Percentiles rank a stretch among this genome's conserved stretches.
Conservation (phyloP, 2,888 invertebrate species). For the Drosophila borborema region DNA sequence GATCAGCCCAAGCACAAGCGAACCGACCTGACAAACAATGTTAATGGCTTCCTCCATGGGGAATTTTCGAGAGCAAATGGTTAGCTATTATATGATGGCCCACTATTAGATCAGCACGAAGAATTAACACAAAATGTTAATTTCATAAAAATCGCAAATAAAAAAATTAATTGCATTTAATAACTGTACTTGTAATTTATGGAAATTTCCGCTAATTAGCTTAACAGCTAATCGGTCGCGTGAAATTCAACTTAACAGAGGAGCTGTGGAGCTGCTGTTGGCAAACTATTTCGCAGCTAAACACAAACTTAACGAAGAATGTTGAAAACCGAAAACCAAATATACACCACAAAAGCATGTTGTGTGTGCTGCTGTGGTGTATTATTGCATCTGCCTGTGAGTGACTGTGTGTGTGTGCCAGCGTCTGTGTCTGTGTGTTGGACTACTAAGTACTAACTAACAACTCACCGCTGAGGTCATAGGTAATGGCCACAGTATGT, state of each 20-base stretch:
- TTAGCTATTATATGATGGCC: too few relatives aligned
- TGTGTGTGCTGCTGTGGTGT: not conserved
- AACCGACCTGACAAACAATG: not conserved
- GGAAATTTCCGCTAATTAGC: not conserved
- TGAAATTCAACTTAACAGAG: conserved; percentile 5
- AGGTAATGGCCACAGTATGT: conserved; percentile 80
- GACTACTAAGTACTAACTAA: not conserved
- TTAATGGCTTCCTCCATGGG: not conserved
- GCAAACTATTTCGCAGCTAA: not conserved
- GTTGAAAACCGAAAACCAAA: conserved; percentile 6
- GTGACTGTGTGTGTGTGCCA: not conserved
- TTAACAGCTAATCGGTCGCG: not conserved
- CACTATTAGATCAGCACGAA: not conserved
- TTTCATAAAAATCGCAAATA: not conserved
- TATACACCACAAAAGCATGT: conserved; percentile 3
- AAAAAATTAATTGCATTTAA: not conserved
- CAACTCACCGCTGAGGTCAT: conserved; percentile 80
- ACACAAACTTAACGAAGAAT: conserved; percentile 5
- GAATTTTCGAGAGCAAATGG: not conserved
- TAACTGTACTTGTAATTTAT: not conserved
- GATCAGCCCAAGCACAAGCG: not conserved
- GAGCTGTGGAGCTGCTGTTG: not conserved
- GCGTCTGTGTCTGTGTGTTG: conserved; percentile 6
- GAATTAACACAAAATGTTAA: not conserved
- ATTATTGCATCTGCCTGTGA: not conserved